Conservation (phyloP, 2,797 vertebrate genomes). For the Lepilemur septentrionalis region DNA sequence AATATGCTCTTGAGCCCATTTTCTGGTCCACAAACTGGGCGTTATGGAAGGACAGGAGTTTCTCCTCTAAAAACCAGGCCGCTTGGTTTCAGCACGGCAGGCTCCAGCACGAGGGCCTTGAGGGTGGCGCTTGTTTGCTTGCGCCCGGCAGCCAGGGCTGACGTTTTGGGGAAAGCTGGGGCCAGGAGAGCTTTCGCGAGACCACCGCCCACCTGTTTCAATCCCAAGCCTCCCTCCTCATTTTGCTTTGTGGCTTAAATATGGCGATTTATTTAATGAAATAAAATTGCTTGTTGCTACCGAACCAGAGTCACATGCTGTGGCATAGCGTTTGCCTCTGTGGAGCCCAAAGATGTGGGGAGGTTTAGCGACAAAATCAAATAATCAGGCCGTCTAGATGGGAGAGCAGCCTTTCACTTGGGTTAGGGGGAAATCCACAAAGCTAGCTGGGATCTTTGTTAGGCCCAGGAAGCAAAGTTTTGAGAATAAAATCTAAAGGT, state of each 20-base stretch:
- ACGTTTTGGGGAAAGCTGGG: not conserved
- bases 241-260: not conserved
- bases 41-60: not conserved
- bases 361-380: slow-evolving; percentile 5
- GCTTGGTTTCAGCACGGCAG: not conserved
- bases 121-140: not conserved
- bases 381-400: not conserved
- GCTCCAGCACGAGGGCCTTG: not conserved
- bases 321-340: not conserved
- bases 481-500: not conserved
- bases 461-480: not conserved
- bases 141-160: not conserved
- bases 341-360: not conserved
- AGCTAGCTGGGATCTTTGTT: not conserved
- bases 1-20: not conserved
- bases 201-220: not conserved
- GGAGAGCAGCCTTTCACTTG: not conserved
- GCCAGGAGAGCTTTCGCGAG: not conserved
- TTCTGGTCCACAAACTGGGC: not conserved
- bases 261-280: not conserved
- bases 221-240: not conserved
- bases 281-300: not conserved
- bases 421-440: not conserved
- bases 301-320: not conserved
- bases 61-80: not conserved